phyloP scores from a whole-genome alignment of 1,140 invertebrate species.

The Drosophila mayri region DNA sequence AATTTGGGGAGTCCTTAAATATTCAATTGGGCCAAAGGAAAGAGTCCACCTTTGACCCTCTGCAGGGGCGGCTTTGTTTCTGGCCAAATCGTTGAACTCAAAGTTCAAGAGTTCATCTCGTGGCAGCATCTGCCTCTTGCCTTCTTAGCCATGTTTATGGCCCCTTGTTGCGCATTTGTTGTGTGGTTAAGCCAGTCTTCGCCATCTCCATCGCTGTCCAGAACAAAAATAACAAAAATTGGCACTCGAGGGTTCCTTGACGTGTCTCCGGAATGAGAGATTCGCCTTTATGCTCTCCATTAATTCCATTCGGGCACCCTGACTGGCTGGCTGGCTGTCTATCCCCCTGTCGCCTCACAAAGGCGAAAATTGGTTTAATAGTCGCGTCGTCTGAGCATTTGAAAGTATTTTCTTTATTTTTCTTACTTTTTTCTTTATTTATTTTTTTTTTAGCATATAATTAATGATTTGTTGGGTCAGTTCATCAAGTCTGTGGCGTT shows the following conservation, averaged over 20 bases:
- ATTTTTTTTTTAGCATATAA: slow-evolving; percentile 53
- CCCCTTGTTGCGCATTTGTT: slow-evolving; percentile 78
- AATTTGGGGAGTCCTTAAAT: slow-evolving; percentile 61
- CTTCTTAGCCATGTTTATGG: slow-evolving; percentile 48
- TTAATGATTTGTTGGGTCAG: slow-evolving; percentile 69
- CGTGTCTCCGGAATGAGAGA: slow-evolving; percentile 56
- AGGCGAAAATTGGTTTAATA: slow-evolving; percentile 53
- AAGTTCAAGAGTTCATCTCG: slow-evolving; percentile 76
- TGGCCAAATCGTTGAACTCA: slow-evolving; percentile 72
- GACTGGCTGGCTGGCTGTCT: background rate
- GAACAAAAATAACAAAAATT: slow-evolving; percentile 29
- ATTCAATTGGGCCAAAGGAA: slow-evolving; percentile 45
- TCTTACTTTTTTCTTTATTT: slow-evolving; percentile 16
- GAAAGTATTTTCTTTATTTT: slow-evolving; percentile 42
- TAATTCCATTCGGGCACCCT: slow-evolving; percentile 61
- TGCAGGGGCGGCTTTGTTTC: slow-evolving; percentile 22
- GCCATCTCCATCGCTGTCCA: slow-evolving; percentile 3
- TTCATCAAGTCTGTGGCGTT: slow-evolving; percentile 49
- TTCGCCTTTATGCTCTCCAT: slow-evolving; percentile 69
- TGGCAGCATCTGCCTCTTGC: slow-evolving; percentile 52
- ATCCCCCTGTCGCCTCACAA: slow-evolving; percentile 29
- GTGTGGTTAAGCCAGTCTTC: slow-evolving; percentile 60
- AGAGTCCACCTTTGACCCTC: slow-evolving; percentile 45
- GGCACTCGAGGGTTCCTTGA: slow-evolving; percentile 73
- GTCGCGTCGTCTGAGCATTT: slow-evolving; percentile 56